Evolutionary conservation across 2,888 invertebrate species (phyloP), one percentile per base, ranked within the genome.

Genomic region (Spodoptera littoralis): DNA sequence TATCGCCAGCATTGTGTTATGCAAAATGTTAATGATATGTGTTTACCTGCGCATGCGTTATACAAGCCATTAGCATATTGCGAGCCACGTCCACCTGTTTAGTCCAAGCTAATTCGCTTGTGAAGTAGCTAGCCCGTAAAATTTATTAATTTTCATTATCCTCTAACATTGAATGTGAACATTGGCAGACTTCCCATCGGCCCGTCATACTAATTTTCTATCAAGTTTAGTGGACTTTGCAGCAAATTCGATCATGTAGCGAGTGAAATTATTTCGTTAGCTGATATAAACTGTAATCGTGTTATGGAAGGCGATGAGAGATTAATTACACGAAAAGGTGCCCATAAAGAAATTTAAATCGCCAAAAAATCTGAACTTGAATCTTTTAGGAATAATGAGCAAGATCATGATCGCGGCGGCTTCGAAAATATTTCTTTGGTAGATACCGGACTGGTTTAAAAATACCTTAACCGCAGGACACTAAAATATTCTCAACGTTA

Each of bases 51-150:
- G 76, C 70, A 75, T 72, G 77, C 73, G 76, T 80, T 80, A 67
- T 76, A 76, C 73, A 62, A 69, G 61, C 76, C 76, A 82, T 84
- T 85, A 83, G 77, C 82, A 83, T 86, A 87, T 81, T 81, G 79
- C 74, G 77, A 76, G 73, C 63, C 73, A 69, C 72, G 74, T 79
- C 78, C 80, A 82, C 79, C 80, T 81, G 81, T 81, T 82, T 76
- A 77, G 76, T 62, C 67, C 60, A 61, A 59, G 60, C 73, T 83
- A 81, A 84, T 80, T 76, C 76, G 55, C 75, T 76, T 74, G 78
- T 75, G 70, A 75, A 77, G 67, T 73, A 71, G 61, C 54, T 69
- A 72, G 63, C 50, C 62, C 60, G 65, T 76, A 63, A 76, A 81
- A 79, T 79, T 59, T 69, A 79, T 76, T 71, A 79, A 71, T 76